Evolutionary conservation across 2,113 vertebrate genomes (phyloP), one percentile per base, ranked within the genome.

Genomic region (Scatophagus argus): DNA sequence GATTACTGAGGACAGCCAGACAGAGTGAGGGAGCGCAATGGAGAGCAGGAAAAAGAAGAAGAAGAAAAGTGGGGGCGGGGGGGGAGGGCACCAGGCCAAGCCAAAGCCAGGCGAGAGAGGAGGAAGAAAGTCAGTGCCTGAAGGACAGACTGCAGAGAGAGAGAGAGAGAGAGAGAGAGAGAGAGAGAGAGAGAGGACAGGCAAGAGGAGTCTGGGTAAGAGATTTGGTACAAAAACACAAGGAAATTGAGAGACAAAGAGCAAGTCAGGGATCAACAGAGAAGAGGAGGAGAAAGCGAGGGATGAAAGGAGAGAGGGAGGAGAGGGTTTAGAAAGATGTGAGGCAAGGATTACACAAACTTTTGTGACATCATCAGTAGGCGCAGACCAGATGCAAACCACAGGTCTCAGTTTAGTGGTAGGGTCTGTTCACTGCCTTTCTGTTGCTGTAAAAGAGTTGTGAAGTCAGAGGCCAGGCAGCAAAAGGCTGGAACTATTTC

Each of bases 1-100:
- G 90, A 93, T 93, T 90, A 93, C 63, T 0, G 54, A 67, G 86
- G 87, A 75, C 83, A 82, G 82, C 79, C 77, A 86, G 90, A 86
- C 72, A 43, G 77, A 87, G 76, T 8, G 46, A 77, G 49, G 66
- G 55, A 86, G 74, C 27, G 32, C 73, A 56, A 63, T 72, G 55
- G 79, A 81, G n/a, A 66, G 78, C 65, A 74, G 87, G 79, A 79
- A 87, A n/a, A 58, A 84, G 47, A 68, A 27, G 61, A 76, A 61
- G 68, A 83, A 80, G 56, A 17, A 60, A 17, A 55, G 8, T 12
- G 12, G 13, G 41, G 21, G 62, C 7, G 54, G 19, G 31, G 2
- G 19, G 6, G 11, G 41, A 51, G 21, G 2, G 63, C n/a, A 17
- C 52, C 52, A 23, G 58, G 36, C 70, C 2, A 43, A 38, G 79